Percentiles rank a stretch among this genome's conserved stretches.
Evolutionary conservation across 1,140 invertebrate genomes (phyloP).

Genomic region (Eumaeus atala): DNA sequence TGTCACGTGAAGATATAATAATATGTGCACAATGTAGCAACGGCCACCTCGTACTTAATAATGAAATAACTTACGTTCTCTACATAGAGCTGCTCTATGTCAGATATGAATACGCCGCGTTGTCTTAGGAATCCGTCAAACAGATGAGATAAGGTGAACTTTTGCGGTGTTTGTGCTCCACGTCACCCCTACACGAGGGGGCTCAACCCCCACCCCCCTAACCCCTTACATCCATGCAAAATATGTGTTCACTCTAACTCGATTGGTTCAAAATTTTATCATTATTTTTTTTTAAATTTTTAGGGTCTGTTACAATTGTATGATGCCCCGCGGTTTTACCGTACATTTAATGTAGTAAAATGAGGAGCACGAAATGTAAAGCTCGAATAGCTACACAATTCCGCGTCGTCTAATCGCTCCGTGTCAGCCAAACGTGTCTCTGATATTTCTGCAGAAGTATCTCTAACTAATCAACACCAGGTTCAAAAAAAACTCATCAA

Average conservation of each 20-base stretch:
- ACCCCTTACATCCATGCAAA: background rate
- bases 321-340: too few species aligned
- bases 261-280: background rate
- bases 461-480: too few species aligned
- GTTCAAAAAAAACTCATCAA: too few species aligned
- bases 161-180: constrained; percentile 36
- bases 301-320: too few species aligned
- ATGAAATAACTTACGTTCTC: constrained; percentile 16
- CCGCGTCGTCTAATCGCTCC: too few species aligned
- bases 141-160: constrained; percentile 64
- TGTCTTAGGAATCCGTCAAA: constrained; percentile 57
- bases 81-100: constrained; percentile 28
- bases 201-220: background rate
- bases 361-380: too few species aligned
- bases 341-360: too few species aligned
- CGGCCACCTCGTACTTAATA: constrained; percentile 10
- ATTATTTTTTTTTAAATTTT: background rate
- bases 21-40: too few species aligned
- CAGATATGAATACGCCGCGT: constrained; percentile 59
- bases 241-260: constrained; percentile 7
- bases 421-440: too few species aligned
- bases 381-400: too few species aligned
- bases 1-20: too few species aligned
- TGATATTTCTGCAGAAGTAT: too few species aligned
- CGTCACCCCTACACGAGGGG: constrained; percentile 6